phyloP scores from a whole-genome alignment of 2,797 vertebrate species.

The Melanotaenia nigrans region DNA sequence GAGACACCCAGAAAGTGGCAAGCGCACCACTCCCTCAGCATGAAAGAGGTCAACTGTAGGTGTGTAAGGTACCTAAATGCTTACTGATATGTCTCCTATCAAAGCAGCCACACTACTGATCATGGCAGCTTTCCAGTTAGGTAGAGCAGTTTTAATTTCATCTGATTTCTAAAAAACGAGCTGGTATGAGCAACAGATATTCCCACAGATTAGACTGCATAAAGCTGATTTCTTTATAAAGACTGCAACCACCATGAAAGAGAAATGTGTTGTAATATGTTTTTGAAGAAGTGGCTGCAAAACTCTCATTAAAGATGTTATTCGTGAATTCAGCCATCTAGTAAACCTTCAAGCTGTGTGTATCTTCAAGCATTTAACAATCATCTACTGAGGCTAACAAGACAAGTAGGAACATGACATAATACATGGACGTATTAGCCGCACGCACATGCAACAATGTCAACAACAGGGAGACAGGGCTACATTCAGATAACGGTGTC shows the following conservation, averaged over 20 bases:
- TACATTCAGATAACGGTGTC: constrained; percentile 2
- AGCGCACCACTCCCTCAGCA: not conserved
- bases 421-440: not conserved
- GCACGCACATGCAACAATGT: constrained; percentile 1
- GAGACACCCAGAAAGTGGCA: not conserved
- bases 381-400: not conserved
- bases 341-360: not conserved
- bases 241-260: no score
- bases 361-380: not conserved
- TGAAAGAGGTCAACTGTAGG: not conserved
- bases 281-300: not conserved
- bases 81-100: not conserved
- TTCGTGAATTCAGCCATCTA: not conserved
- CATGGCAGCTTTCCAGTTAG: not conserved
- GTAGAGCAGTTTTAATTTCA: not conserved
- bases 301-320: not conserved
- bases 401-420: not conserved
- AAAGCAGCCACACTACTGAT: not conserved
- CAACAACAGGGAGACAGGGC: constrained; percentile 18
- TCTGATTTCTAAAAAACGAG: no score
- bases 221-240: no score
- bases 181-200: no score
- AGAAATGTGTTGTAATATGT: no score
- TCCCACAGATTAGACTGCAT: no score
- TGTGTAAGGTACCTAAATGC: not conserved